phyloP scores from a whole-genome alignment of 1,140 invertebrate genomes.

The Trissolcus basalis region DNA sequence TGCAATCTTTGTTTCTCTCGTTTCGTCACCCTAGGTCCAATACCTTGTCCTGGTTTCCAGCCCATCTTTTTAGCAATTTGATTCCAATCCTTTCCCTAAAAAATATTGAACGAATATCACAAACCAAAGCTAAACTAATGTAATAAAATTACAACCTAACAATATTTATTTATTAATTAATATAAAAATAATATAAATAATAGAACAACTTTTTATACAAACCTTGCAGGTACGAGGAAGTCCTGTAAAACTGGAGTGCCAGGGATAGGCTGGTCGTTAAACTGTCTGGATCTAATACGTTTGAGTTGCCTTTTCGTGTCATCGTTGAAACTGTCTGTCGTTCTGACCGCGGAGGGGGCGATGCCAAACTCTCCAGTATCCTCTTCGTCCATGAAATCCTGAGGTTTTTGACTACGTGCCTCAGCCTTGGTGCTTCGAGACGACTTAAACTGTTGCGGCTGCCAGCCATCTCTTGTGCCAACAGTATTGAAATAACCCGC shows the following conservation, averaged over 20 bases:
- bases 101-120: constrained; percentile 16
- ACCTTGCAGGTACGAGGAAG: constrained; percentile 86
- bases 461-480: constrained; percentile 96
- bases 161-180: not conserved
- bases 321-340: constrained; percentile 84
- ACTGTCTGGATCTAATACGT: constrained; percentile 73
- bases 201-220: constrained; percentile 6
- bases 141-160: constrained; percentile 37
- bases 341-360: constrained; percentile 88
- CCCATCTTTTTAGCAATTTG: constrained; percentile 90
- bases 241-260: constrained; percentile 87
- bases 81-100: constrained; percentile 90
- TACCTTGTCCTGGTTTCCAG: constrained; percentile 93
- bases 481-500: constrained; percentile 99
- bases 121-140: too few relatives aligned
- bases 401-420: constrained; percentile 79
- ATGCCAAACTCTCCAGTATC: constrained; percentile 97
- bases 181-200: constrained; percentile 8
- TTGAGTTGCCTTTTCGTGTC: constrained; percentile 74
- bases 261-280: constrained; percentile 84
- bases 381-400: constrained; percentile 99
- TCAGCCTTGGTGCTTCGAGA: constrained; percentile 83
- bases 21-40: constrained; percentile 84
- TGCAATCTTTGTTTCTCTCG: constrained; percentile 77
- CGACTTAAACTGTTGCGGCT: constrained; percentile 93